Base-by-base conservation (phyloP, 2,113 vertebrate species). In the Noctilio leporinus region DNA sequence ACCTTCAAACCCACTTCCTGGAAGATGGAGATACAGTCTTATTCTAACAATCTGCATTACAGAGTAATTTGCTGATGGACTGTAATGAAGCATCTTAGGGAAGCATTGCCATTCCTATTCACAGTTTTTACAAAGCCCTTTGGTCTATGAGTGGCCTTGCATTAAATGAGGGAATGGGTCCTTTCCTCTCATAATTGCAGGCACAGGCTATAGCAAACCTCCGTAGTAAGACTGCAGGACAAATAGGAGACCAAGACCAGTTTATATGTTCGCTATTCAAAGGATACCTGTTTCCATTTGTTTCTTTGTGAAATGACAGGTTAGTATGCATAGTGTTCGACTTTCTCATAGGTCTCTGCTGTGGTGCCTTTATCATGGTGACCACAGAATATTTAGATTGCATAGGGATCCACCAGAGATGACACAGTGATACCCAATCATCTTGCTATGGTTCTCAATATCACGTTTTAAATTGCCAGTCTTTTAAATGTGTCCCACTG, bases 1-100 rank as follows among this genome's bases (percentile, higher is more conserved):
- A 94, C 83, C 83, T 94, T 93, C 94, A 80, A 84, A 96, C 92
- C 2, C 64, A 26, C 43, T 86, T 94, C 93, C 78, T 86, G 40
- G 51, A 95, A 86, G 62, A 86, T 62, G 11, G 53, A 59, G 76
- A 6, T 19, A 89, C 5, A 38, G 30, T 86, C 70, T 89, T 89
- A 80, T 65, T 94, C 24, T 89, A 92, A 96, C 45, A 89, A 57
- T 14, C 3, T 82, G 26, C 43, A 86, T 81, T 94, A 94, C 89
- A 84, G 12, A 62, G 57, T 94, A 91, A 95, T 80, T 96, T 94
- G 89, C 55, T 86, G 53, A 81, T 93, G 57, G 51, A 86, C 73
- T 94, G 19, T 57, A 93, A 38, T 40, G n/a, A 94, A 72, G 17
- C 67, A 19, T 93, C 93, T 93, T n/a, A 45, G 93, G 45, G 47